A percentile compares a stretch with the other conserved stretches of the same genome.
These are phyloP conservation scores for Proteles cristata DNA, from an alignment of 2,113 vertebrate species.

Conservation along the genomic window DNA sequence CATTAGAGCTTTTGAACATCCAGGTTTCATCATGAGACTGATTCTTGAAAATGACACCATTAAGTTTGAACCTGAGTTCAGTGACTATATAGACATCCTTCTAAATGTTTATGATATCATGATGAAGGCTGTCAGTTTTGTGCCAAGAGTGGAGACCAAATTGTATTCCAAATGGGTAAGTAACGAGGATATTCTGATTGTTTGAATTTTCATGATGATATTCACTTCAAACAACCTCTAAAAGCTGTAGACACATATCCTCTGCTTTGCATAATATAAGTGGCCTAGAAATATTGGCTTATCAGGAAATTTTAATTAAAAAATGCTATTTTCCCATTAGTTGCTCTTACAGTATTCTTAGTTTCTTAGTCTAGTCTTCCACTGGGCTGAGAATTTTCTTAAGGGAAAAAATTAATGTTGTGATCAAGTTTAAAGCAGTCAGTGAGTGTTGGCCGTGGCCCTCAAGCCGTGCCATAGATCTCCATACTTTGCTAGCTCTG, in stretches of 20 bases:
- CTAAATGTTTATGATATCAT: constrained; percentile 89
- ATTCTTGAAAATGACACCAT: constrained; percentile 87
- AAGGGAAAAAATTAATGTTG: not conserved
- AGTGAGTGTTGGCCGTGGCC: not conserved
- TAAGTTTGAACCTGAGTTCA: constrained; percentile 91
- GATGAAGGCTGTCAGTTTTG: constrained; percentile 87
- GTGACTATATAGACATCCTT: constrained; percentile 85
- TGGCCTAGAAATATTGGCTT: not conserved
- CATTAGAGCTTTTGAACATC: constrained; percentile 85
- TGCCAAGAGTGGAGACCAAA: constrained; percentile 92
- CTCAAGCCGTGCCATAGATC: not conserved
- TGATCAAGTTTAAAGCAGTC: not conserved
- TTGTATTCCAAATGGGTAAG: constrained; percentile 92
- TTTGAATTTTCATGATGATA: not conserved
- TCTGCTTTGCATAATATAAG: not conserved
- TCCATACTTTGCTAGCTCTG: not conserved
- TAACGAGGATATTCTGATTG: not conserved
- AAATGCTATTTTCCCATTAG: not conserved
- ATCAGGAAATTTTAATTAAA: not conserved
- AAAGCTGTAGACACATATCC: not conserved
- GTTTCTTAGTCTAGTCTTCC: not conserved
- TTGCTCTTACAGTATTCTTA: not conserved
- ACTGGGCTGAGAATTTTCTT: not conserved
- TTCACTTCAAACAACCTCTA: not conserved
- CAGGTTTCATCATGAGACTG: constrained; percentile 90